Conservation (phyloP, 2,797 vertebrate genomes). For the Danio tinwini region DNA sequence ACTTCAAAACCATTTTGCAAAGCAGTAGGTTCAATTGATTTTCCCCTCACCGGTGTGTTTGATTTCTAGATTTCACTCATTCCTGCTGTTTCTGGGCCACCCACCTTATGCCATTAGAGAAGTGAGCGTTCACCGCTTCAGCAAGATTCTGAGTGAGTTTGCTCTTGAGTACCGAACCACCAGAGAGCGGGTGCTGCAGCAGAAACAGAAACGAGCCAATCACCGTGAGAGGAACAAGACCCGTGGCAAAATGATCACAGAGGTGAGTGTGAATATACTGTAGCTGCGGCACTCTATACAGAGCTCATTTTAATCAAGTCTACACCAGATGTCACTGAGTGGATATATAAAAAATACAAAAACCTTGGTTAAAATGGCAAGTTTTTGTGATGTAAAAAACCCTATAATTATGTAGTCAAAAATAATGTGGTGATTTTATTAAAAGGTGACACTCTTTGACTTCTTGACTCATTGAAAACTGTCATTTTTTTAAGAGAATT, state of each 20-base stretch:
- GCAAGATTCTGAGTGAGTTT: conserved; percentile 95
- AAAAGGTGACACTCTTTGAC: too few relatives aligned
- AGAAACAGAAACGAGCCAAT: conserved; percentile 96
- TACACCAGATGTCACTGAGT: too few relatives aligned
- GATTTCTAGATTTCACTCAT: conserved; percentile 90
- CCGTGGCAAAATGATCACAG: conserved; percentile 98
- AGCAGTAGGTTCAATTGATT: too few relatives aligned
- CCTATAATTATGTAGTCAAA: too few relatives aligned
- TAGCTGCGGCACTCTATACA: neutral
- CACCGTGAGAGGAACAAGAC: conserved; percentile 98
- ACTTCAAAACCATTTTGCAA: too few relatives aligned
- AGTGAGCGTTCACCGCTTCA: conserved; percentile 95
- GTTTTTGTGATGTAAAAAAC: too few relatives aligned
- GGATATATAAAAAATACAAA: too few relatives aligned
- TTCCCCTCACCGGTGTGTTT: neutral
- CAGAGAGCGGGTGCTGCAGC: conserved; percentile 93
- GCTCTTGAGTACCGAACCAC: conserved; percentile 97
- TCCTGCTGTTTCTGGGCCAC: conserved; percentile 95
- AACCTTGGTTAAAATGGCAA: too few relatives aligned
- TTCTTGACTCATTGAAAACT: too few relatives aligned
- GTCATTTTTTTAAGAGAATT: neutral
- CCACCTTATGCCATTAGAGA: conserved; percentile 89
- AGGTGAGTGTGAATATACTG: conserved; percentile 88
- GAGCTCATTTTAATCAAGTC: neutral
- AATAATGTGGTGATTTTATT: too few relatives aligned